Evolutionary conservation across 2,888 invertebrate species (phyloP), one percentile per base, ranked within the genome.

Genomic region (Axea sp.): DNA sequence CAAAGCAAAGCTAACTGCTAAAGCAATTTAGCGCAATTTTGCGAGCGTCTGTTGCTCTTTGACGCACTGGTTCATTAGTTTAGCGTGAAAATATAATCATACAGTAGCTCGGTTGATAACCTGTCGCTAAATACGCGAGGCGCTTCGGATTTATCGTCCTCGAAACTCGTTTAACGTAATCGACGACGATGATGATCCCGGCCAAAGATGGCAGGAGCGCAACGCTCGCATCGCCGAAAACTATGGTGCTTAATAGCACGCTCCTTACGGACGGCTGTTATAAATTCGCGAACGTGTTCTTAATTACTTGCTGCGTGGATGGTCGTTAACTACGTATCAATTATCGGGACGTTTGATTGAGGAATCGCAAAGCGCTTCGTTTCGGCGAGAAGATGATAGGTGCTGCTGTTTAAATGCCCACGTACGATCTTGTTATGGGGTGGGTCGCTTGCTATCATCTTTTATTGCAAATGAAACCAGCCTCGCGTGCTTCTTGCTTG

Each of bases 251-350:
- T 67, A 60, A 73, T 67, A 55, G 67, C 60, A 60, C 15, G 60
- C 49, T 49, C 28, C 26, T 19, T 35, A 26, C n/a, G 47, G 47
- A 26, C 19, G 9, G 39, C 17, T 37, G 53, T 49, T 49, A 67
- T 80, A 78, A 81, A 81, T 81, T 81, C 51, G 73, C 76, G 68
- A 55, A 69, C 75, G 69, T 76, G 74, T 75, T 80, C 76, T 81
- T 80, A 81, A 81, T 81, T 81, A 79, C 73, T 65, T 72, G 69
- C 49, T 60, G 73, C 59, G 71, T 69, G 68, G 77, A 69, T 35
- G 75, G 49, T 78, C 78, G 76, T 80, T 80, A 81, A 77, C 75
- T 75, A 78, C 77, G 73, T 79, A 79, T 82, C 80, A 82, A 82
- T 83, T 82, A 83, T 80, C 77, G 75, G 39, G 76, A 72, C 77